Conservation (phyloP, 2,113 vertebrate genomes). For the Cavia porcellus region DNA sequence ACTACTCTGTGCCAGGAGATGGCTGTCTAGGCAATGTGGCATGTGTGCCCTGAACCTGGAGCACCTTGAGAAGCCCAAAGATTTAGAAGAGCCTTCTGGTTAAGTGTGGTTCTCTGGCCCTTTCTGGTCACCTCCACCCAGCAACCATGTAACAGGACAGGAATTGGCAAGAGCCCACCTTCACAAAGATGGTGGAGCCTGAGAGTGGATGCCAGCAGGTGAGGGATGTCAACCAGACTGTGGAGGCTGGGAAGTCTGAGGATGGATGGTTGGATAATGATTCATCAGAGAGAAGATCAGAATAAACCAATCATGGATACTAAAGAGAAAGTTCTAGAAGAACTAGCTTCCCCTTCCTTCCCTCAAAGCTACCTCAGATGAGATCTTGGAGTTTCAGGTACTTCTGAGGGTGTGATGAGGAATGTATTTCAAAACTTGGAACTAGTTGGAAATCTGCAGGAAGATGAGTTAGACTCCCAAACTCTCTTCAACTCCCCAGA, state of each 20-base stretch:
- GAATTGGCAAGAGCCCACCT: not conserved
- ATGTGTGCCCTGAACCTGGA: not conserved
- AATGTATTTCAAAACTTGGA: not conserved
- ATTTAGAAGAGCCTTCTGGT: not conserved
- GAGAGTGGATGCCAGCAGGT: no score
- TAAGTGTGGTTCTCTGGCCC: not conserved
- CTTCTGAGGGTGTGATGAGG: not conserved
- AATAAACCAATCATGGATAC: not conserved
- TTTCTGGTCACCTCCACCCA: not conserved
- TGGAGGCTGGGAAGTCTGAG: not conserved
- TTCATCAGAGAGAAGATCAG: not conserved
- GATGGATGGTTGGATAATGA: no score
- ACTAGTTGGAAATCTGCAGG: not conserved
- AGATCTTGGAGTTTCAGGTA: not conserved
- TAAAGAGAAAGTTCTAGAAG: not conserved
- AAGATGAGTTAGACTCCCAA: not conserved
- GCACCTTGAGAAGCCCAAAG: not conserved
- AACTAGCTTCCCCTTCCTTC: not conserved
- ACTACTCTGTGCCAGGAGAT: not conserved
- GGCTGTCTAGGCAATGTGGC: not conserved
- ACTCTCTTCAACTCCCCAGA: not conserved
- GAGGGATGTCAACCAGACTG: not conserved
- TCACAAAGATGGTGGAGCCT: not conserved
- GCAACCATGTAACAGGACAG: not conserved
- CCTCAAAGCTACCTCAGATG: not conserved